Evolutionary conservation across 1,140 invertebrate species (phyloP), one percentile per base, ranked within the genome.

Genomic region (Chrysopa pallens): DNA sequence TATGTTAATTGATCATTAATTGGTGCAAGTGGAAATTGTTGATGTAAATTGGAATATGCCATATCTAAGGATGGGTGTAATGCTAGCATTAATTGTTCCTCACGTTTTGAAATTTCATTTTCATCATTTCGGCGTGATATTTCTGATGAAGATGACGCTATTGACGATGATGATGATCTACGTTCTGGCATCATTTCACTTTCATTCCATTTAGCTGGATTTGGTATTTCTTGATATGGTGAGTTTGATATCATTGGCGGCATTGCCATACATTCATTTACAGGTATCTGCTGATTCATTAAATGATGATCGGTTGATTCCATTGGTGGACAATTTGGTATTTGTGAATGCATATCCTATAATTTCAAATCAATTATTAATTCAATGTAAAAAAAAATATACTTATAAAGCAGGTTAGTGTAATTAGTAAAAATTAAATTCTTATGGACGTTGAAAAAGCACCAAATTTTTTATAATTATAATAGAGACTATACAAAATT

Each of bases 141-240:
- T 23, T 69, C 57, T 40, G 74, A 75, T 2, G 68, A 68, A 39
- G 75, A 69, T 6, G 73, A 76, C 28, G 71, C 69, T 27, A 70
- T 72, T 27, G 73, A 78, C 2, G 74, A 79, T 0, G 74, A 76
- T 4, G 76, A 79, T 1, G 77, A 80, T 44, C 77, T 55, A 43
- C 77, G 59, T 8, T 64, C 66, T 4, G 77, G 78, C 44, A 81
- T 65, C 31, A 82, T 67, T 50, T 78, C 75, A 48, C 74, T 77
- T 46, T 82, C 79, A 6, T 74, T 70, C 77, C 78, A 81, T 52
- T 79, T 76, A 8, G 74, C 72, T 52, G 73, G 69, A n/a, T 63
- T 68, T 17, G 70, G 61, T 1, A 70, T 54, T 43, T 74, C 70
- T 31, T 70, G 68, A 47, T 79, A 80, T 2, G 78, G 78, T 7